A percentile compares a stretch with the other conserved stretches of the same genome.
Conservation (phyloP, 1,140 invertebrate genomes). For the Samia ricini region DNA sequence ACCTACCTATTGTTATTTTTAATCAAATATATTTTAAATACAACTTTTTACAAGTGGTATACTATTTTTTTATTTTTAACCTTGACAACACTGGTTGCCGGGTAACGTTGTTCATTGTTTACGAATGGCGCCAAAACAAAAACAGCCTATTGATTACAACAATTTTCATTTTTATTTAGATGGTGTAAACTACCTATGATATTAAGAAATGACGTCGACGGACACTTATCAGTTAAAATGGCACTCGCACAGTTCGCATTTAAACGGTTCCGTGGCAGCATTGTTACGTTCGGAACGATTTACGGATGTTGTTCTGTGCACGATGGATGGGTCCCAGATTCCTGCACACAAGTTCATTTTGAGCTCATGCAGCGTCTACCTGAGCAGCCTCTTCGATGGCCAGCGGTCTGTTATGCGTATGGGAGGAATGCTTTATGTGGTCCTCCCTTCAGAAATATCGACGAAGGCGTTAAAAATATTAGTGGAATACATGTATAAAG, state of each 20-base stretch:
- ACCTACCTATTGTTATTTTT: no score
- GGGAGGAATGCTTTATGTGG: conserved; percentile 82
- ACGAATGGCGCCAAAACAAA: background rate
- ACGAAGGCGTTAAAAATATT: conserved; percentile 88
- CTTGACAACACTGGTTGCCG: background rate
- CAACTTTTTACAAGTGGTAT: no score
- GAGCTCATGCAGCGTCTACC: conserved; percentile 85
- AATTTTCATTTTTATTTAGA: conserved; percentile 15
- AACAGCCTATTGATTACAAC: background rate
- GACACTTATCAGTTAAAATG: conserved; percentile 93
- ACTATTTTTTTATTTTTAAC: no score
- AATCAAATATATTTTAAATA: no score
- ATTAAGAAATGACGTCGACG: conserved; percentile 67
- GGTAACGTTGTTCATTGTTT: no score
- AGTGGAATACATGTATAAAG: conserved; percentile 92
- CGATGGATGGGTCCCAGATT: conserved; percentile 88
- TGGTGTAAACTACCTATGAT: conserved; percentile 7
- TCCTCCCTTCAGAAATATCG: conserved; percentile 89
- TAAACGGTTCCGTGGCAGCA: conserved; percentile 88
- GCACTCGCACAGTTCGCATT: conserved; percentile 88
- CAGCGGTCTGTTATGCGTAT: conserved; percentile 73
- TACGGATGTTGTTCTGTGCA: conserved; percentile 90
- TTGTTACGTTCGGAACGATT: conserved; percentile 88
- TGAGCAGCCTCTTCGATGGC: conserved; percentile 77
- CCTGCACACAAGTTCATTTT: conserved; percentile 92